Conservation (phyloP, 2,888 invertebrate genomes). For the Meghimatium bilineatum region DNA sequence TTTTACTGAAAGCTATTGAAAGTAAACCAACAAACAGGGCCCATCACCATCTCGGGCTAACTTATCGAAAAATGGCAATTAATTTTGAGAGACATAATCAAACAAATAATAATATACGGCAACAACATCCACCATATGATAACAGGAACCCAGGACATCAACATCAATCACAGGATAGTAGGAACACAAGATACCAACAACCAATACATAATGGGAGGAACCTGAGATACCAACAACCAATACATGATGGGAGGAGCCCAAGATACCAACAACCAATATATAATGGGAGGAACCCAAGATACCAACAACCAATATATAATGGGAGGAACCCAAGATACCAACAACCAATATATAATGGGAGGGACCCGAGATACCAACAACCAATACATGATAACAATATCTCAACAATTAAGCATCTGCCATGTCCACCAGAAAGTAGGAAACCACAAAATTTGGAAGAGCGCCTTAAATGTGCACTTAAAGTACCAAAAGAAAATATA, state of each 20-base stretch:
- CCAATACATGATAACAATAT: background rate
- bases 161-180: background rate
- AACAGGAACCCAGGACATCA: background rate
- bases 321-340: background rate
- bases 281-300: background rate
- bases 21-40: background rate
- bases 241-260: background rate
- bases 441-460: background rate
- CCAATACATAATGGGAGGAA: background rate
- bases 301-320: background rate
- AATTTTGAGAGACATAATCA: background rate
- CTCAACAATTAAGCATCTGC: background rate
- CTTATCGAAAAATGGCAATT: slow-evolving; percentile 5
- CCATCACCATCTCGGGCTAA: slow-evolving; percentile 1
- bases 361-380: no score
- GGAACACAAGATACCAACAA: background rate
- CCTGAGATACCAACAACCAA: background rate
- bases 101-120: no score
- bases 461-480: background rate
- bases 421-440: background rate
- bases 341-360: background rate
- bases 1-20: background rate
- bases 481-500: background rate
- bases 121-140: background rate
- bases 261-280: background rate